These are phyloP conservation scores for Cebidichthys violaceus DNA, from an alignment of 2,113 vertebrate species.

Conservation along the genomic window DNA sequence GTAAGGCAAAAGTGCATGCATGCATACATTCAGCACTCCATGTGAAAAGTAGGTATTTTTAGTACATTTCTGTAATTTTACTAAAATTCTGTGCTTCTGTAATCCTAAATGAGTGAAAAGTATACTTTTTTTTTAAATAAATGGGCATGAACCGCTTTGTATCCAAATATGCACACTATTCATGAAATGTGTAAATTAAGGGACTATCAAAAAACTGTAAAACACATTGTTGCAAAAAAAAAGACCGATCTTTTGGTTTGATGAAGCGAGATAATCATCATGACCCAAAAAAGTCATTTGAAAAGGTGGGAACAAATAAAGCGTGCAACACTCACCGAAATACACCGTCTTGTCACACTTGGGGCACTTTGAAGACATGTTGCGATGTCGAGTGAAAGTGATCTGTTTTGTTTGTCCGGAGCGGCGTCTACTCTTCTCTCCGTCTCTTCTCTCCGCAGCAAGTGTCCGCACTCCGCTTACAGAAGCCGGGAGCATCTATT, in stretches of 20 bases:
- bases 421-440: slow-evolving; percentile 11
- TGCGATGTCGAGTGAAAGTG: slow-evolving; percentile 45
- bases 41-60: slow-evolving; percentile 11
- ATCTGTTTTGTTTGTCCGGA: slow-evolving; percentile 17
- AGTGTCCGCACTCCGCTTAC: slow-evolving; percentile 60
- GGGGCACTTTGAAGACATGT: slow-evolving; percentile 96
- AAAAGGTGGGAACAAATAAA: neutral
- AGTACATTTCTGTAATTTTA: neutral
- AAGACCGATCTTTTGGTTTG: neutral
- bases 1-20: neutral
- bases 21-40: slow-evolving; percentile 3
- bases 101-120: neutral
- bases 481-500: slow-evolving; percentile 67
- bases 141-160: neutral
- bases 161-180: neutral
- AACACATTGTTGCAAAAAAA: slow-evolving; percentile 9
- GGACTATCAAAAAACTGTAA: neutral
- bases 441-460: slow-evolving; percentile 52
- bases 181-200: neutral
- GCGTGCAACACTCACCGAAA: slow-evolving; percentile 87
- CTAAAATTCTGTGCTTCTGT: no score
- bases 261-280: neutral
- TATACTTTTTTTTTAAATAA: slow-evolving; percentile 17
- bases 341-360: slow-evolving; percentile 97
- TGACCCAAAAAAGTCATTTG: slow-evolving; percentile 37